Conservation (phyloP, 2,113 vertebrate species). For the Genyomyrus donnyi region DNA sequence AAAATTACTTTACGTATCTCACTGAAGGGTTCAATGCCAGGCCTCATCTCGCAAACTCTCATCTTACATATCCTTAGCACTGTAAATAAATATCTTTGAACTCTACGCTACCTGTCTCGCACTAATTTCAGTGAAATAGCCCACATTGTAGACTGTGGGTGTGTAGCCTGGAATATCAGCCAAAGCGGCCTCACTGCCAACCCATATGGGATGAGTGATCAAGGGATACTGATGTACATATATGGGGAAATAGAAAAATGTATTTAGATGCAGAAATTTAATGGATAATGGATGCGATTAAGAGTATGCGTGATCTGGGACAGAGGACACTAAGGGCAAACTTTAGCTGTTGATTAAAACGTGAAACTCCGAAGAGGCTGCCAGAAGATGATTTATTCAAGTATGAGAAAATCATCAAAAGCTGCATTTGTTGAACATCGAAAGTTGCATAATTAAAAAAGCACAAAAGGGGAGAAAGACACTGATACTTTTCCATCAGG, state of each 20-base stretch:
- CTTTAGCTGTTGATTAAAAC: background rate
- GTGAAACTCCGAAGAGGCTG: background rate
- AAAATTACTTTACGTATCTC: background rate
- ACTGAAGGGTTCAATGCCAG: background rate
- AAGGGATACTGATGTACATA: background rate
- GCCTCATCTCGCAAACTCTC: background rate
- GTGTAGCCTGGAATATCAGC: background rate
- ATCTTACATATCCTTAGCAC: background rate
- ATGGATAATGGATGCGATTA: background rate
- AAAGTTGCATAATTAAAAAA: conserved; percentile 34
- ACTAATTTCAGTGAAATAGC: background rate
- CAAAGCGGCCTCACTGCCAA: background rate
- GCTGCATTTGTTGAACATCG: conserved; percentile 30
- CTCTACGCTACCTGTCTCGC: background rate
- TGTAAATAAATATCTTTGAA: background rate
- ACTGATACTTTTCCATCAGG: conserved; percentile 22
- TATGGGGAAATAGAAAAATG: background rate
- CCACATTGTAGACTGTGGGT: background rate
- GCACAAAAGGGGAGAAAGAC: conserved; percentile 33
- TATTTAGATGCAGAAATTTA: background rate
- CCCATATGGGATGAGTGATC: background rate
- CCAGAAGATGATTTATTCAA: conserved; percentile 29
- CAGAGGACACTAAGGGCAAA: background rate
- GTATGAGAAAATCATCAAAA: background rate
- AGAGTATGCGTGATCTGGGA: background rate